phyloP scores from a whole-genome alignment of 2,797 vertebrate genomes.

The Semotilus atromaculatus region DNA sequence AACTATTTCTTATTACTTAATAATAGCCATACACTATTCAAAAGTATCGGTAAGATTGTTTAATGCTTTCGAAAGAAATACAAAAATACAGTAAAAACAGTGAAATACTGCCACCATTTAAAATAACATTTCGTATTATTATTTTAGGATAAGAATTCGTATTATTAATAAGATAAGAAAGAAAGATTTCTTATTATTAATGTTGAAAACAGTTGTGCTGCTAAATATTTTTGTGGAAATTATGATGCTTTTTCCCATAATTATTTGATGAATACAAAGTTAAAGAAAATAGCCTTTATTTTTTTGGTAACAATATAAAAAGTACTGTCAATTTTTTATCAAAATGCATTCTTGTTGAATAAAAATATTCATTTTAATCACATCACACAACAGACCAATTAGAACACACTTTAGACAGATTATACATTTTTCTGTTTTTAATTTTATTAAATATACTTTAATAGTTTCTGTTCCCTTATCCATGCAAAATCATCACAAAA shows the following conservation, averaged over 20 bases:
- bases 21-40: not conserved
- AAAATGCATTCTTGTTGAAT: not conserved
- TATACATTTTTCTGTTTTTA: not conserved
- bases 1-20: not conserved
- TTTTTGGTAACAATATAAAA: too few relatives aligned
- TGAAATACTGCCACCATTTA: not conserved
- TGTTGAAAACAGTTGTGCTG: not conserved
- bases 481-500: not conserved
- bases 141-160: not conserved
- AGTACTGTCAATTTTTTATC: not conserved
- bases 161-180: too few relatives aligned
- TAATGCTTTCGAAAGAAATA: not conserved
- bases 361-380: not conserved
- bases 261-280: not conserved
- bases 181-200: not conserved
- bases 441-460: not conserved
- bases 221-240: not conserved
- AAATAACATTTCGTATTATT: not conserved
- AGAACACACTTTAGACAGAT: not conserved
- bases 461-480: not conserved
- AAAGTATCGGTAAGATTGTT: not conserved
- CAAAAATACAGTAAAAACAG: not conserved
- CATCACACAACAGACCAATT: too few relatives aligned
- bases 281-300: not conserved
- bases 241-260: not conserved